Base-by-base conservation (phyloP, 2,888 invertebrate genomes). In the Cosmopolites sordidus region DNA sequence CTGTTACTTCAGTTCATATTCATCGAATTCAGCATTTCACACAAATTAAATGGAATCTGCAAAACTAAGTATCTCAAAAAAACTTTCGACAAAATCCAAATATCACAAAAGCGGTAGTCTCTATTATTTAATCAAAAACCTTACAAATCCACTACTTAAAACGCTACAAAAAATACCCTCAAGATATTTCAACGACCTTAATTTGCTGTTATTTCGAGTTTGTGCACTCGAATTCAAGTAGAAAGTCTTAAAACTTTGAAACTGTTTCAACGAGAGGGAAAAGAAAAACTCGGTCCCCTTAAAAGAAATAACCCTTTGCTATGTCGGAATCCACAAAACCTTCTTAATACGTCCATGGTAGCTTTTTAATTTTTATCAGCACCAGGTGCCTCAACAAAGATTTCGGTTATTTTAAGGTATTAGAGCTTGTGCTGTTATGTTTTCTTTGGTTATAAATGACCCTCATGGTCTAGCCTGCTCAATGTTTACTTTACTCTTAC, bases 321-420 rank as follows among this genome's bases (percentile, higher is more conserved):
- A 11, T 12, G 27, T 27, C 27, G 5, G 5, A 27, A 27, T 9
- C 27, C 9, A 5, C 5, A 27, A 9, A 9, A 12, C 12, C 4
- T 33, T 33, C 12, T 12, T 33, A 33, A 11, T 33, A 12, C 5
- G 3, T 12, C 4, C 12, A 33, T 11, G 33, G n/a, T 12, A 9
- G 12, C 33, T 33, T 33, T 33, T 33, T 33, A 33, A 33, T 12
- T 33, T 33, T 11, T 11, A 33, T 33, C 12, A 22, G n/a, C 29
- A 56, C 64, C 64, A 64, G 64, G 64, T 65, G 65, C 52, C 54
- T 61, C 48, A 63, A 64, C 60, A 63, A 53, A 51, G 56, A 51
- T 56, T 40, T 55, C 54, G 49, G 43, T 49, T 42, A 33, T 33
- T 33, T 33, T 33, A 33, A 33, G 33, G 33, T 11, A 33, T 33